phyloP scores from a whole-genome alignment of 1,140 invertebrate genomes.

The Pseudomyrmex gracilis region DNA sequence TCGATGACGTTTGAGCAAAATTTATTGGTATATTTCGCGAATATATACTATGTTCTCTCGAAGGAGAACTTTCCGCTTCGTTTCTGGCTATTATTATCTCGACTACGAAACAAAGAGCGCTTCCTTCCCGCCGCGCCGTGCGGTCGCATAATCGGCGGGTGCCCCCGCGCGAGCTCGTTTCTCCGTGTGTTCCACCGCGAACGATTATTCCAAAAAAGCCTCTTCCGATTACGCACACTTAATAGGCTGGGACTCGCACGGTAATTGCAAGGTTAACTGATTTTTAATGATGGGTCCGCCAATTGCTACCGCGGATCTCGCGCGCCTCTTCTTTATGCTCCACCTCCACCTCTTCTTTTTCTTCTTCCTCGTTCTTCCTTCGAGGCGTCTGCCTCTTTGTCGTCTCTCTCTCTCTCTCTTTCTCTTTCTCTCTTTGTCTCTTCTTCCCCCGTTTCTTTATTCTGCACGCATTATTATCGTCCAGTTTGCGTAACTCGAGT shows the following conservation, averaged over 20 bases:
- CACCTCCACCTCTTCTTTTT: slow-evolving; percentile 23
- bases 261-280: slow-evolving; percentile 77
- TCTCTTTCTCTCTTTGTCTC: no score
- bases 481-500: slow-evolving; percentile 28
- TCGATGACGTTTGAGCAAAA: slow-evolving; percentile 2
- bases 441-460: slow-evolving; percentile 21
- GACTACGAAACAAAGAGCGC: slow-evolving; percentile 64
- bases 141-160: slow-evolving; percentile 67
- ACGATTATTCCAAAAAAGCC: slow-evolving; percentile 73
- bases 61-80: slow-evolving; percentile 25
- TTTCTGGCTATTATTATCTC: slow-evolving; percentile 62
- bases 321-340: slow-evolving; percentile 51
- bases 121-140: slow-evolving; percentile 58
- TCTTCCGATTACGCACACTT: slow-evolving; percentile 73
- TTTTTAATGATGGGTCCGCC: slow-evolving; percentile 75
- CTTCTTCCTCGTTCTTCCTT: neutral
- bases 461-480: slow-evolving; percentile 18
- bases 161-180: slow-evolving; percentile 63
- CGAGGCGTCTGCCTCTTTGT: neutral
- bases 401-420: neutral
- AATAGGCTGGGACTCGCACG: slow-evolving; percentile 73
- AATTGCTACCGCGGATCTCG: slow-evolving; percentile 70
- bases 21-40: slow-evolving; percentile 23
- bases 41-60: neutral
- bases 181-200: slow-evolving; percentile 38